Evolutionary conservation across 2,888 invertebrate genomes (phyloP).

Genomic region (Drosophila infuscata): DNA sequence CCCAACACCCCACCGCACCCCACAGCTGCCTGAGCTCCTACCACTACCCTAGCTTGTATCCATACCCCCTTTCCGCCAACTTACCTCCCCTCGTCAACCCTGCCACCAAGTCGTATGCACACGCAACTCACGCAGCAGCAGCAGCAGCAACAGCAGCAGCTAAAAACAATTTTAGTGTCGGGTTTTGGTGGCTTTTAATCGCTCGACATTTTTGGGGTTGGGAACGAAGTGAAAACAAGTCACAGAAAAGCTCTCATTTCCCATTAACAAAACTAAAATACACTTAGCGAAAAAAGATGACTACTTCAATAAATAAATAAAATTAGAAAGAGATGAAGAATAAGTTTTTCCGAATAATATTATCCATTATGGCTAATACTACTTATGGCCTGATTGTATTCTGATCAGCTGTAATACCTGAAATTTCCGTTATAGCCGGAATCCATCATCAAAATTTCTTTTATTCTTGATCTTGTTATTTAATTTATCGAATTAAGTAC

Average conservation of each 20-base stretch:
- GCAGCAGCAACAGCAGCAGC: not conserved
- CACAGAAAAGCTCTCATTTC: slow-evolving; percentile 19
- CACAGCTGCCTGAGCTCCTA: not conserved
- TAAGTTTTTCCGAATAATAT: not conserved
- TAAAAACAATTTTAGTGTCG: slow-evolving; percentile 38
- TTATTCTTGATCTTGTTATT: too few species aligned
- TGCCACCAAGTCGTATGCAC: slow-evolving; percentile 10
- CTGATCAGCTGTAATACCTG: not conserved
- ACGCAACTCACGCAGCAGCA: slow-evolving; percentile 55
- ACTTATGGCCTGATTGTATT: not conserved
- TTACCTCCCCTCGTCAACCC: not conserved
- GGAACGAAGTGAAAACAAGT: slow-evolving; percentile 43
- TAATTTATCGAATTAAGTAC: too few species aligned
- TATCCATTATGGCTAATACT: not conserved
- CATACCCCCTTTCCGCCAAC: not conserved
- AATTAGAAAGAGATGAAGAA: not conserved
- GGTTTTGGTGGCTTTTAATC: slow-evolving; percentile 43
- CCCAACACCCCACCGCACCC: slow-evolving; percentile 1
- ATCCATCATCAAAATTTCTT: not conserved
- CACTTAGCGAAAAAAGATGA: not conserved
- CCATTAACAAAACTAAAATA: not conserved
- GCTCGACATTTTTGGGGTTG: slow-evolving; percentile 32
- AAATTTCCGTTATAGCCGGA: not conserved
- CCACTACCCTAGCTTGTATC: not conserved
- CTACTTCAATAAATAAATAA: not conserved